Evolutionary conservation across 2,888 invertebrate species (phyloP).

Genomic region (Mesodorylaimus sp.): DNA sequence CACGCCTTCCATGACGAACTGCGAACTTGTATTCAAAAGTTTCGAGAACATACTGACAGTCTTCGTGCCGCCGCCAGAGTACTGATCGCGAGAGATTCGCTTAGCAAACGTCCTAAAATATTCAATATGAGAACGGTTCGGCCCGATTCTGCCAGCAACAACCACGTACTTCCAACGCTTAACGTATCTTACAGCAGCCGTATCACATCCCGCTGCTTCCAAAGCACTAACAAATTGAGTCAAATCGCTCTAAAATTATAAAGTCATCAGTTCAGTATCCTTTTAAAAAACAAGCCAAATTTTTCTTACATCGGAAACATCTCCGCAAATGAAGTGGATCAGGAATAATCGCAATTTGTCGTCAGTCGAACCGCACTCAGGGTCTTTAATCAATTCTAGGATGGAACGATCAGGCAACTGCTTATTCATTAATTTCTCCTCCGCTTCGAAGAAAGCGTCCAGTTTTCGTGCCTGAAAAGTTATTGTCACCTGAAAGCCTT

Average conservation of each 20-base stretch:
- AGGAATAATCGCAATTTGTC: constrained; percentile 82
- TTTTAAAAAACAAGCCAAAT: not conserved
- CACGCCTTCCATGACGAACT: constrained; percentile 85
- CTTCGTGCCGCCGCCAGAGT: constrained; percentile 62
- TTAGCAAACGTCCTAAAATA: constrained; percentile 15
- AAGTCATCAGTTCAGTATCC: constrained; percentile 1
- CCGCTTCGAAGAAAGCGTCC: constrained; percentile 88
- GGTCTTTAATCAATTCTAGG: constrained; percentile 67
- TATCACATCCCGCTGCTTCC: constrained; percentile 60
- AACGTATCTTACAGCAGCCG: constrained; percentile 65
- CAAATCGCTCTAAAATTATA: constrained; percentile 45
- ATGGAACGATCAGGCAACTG: constrained; percentile 51
- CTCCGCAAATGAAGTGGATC: constrained; percentile 66
- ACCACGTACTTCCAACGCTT: constrained; percentile 63
- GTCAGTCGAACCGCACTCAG: constrained; percentile 58
- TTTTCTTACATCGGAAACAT: constrained; percentile 33
- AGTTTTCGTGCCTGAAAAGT: constrained; percentile 55
- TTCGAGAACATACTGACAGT: constrained; percentile 94
- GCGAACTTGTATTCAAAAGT: constrained; percentile 83
- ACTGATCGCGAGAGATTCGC: constrained; percentile 44
- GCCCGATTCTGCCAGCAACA: not conserved
- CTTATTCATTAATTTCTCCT: constrained; percentile 80
- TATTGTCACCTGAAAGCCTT: constrained; percentile 6
- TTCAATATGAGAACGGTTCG: not conserved
- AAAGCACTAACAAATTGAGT: constrained; percentile 63